A percentile compares a stretch with the other conserved stretches of the same genome.
Conservation (phyloP, 2,888 invertebrate species). For the Thysanoteuthis rhombus region DNA sequence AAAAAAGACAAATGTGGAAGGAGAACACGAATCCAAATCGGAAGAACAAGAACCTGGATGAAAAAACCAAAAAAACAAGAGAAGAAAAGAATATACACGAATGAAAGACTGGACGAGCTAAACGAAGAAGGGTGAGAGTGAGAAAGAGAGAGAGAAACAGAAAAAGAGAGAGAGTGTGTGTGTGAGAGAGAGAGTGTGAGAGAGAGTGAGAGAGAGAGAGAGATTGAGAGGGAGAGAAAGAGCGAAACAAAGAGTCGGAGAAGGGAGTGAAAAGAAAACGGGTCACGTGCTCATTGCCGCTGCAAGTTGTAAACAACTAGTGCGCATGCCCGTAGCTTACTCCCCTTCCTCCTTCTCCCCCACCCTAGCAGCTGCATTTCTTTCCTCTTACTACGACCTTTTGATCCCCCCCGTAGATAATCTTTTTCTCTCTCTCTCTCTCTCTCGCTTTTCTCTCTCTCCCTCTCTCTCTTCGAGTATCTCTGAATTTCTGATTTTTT, state of each 20-base stretch:
- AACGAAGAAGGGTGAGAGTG: too few relatives aligned
- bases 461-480: neutral
- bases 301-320: constrained; percentile 12
- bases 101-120: too few relatives aligned
- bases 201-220: neutral
- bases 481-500: neutral
- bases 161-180: neutral
- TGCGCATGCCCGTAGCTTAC: neutral
- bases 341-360: neutral
- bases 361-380: neutral
- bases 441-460: neutral
- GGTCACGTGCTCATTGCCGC: neutral
- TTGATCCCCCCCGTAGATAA: neutral
- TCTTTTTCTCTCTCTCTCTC: neutral
- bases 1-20: neutral
- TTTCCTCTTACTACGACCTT: neutral
- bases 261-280: neutral
- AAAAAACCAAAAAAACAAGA: neutral
- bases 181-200: neutral
- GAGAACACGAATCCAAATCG: neutral
- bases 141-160: neutral
- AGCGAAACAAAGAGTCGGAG: neutral
- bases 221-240: neutral
- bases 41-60: neutral
- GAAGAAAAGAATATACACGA: too few relatives aligned